A percentile compares a stretch with the other conserved stretches of the same genome.
Conservation (phyloP, 2,113 vertebrate species). For the Sinocyclocheilus maitianheensis region DNA sequence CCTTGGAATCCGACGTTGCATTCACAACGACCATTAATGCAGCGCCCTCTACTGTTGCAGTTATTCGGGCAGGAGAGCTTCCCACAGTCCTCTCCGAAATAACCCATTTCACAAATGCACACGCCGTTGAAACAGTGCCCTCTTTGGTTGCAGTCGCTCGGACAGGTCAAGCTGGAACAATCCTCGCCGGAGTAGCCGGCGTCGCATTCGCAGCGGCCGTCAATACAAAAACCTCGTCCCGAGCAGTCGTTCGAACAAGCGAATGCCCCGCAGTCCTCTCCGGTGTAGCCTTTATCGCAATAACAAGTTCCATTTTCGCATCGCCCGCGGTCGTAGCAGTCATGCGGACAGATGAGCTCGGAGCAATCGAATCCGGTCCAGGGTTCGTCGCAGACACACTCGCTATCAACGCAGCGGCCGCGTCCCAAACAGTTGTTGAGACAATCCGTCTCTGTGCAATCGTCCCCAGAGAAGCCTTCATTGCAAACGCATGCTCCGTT, state of each 20-base stretch:
- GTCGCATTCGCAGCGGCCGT: slow-evolving; percentile 82
- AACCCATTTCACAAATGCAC: slow-evolving; percentile 83
- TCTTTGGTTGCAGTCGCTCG: slow-evolving; percentile 75
- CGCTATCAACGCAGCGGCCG: slow-evolving; percentile 80
- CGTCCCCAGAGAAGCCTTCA: slow-evolving; percentile 80
- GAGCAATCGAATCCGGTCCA: slow-evolving; percentile 84
- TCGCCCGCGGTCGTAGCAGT: slow-evolving; percentile 73
- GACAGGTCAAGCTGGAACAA: slow-evolving; percentile 82
- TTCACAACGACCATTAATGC: slow-evolving; percentile 83
- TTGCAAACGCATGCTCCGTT: slow-evolving; percentile 78
- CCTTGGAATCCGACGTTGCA: slow-evolving; percentile 82
- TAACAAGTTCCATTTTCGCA: slow-evolving; percentile 80
- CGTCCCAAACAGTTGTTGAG: slow-evolving; percentile 77
- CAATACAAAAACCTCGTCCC: slow-evolving; percentile 76
- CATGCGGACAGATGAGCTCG: slow-evolving; percentile 79
- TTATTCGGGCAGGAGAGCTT: slow-evolving; percentile 81
- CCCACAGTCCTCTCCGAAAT: slow-evolving; percentile 80
- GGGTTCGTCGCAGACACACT: slow-evolving; percentile 83
- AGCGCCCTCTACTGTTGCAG: slow-evolving; percentile 81
- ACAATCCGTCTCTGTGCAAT: slow-evolving; percentile 83
- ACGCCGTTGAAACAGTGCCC: slow-evolving; percentile 80
- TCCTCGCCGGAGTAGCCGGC: slow-evolving; percentile 80
- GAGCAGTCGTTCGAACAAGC: slow-evolving; percentile 79
- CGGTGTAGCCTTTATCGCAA: slow-evolving; percentile 82
- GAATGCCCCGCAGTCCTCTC: slow-evolving; percentile 77